phyloP scores from a whole-genome alignment of 2,797 vertebrate species.

The Eptatretus atami region DNA sequence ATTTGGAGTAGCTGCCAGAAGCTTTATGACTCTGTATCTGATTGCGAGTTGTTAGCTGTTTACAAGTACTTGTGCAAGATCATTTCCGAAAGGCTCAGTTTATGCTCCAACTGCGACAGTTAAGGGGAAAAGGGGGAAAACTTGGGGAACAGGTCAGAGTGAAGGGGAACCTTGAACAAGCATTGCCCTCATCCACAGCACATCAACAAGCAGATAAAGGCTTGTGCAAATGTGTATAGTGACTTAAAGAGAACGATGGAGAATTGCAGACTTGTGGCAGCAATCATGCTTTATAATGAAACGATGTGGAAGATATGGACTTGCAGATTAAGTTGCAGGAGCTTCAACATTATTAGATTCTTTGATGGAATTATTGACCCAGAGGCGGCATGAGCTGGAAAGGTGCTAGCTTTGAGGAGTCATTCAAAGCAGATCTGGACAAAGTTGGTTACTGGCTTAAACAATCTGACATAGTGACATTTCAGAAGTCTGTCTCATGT shows the following conservation, averaged over 20 bases:
- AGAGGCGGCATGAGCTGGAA: conserved; percentile 42
- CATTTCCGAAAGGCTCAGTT: conserved; percentile 73
- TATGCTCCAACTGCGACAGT: conserved; percentile 44
- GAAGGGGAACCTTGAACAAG: conserved; percentile 38
- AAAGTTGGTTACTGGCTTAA: conserved; percentile 66
- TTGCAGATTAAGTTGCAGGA: conserved; percentile 44
- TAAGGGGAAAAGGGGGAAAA: conserved; percentile 40
- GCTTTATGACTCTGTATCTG: conserved; percentile 31
- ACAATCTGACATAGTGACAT: conserved; percentile 47
- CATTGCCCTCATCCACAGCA: conserved; percentile 60
- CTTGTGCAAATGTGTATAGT: conserved; percentile 33
- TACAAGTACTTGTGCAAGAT: conserved; percentile 68
- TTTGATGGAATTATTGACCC: conserved; percentile 35
- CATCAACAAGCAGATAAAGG: conserved; percentile 42
- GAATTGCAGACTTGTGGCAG: conserved; percentile 54
- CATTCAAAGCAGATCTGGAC: conserved; percentile 77
- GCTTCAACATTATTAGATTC: conserved; percentile 40
- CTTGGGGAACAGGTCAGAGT: conserved; percentile 59
- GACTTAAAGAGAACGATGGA: conserved; percentile 41
- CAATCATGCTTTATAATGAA: conserved; percentile 61
- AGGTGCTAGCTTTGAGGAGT: conserved; percentile 53
- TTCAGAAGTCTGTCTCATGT: conserved; percentile 50
- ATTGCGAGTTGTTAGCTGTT: conserved; percentile 34
- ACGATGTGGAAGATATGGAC: conserved; percentile 45
- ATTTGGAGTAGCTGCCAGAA: conserved; percentile 34